These are phyloP conservation scores for Lithophane ornitopus DNA, from an alignment of 2,888 invertebrate genomes.

Conservation along the genomic window DNA sequence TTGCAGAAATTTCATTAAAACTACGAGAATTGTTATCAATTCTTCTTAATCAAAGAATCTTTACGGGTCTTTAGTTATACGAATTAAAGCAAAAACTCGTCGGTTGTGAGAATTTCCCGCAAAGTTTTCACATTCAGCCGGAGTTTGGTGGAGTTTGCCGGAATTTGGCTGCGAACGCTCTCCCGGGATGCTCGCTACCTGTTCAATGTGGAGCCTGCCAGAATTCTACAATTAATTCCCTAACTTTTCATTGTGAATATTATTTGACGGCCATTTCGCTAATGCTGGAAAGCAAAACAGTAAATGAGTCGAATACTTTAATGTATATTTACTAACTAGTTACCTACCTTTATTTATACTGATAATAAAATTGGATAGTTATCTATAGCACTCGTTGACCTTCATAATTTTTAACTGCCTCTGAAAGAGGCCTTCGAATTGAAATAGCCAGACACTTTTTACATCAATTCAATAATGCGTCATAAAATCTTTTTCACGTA, in stretches of 20 bases:
- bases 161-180: conserved; percentile 72
- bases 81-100: conserved; percentile 75
- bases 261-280: conserved; percentile 67
- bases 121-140: conserved; percentile 80
- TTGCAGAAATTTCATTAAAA: conserved; percentile 56
- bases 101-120: conserved; percentile 67
- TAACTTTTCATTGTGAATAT: conserved; percentile 76
- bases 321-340: not conserved
- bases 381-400: not conserved
- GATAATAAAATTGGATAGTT: not conserved
- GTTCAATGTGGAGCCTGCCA: conserved; percentile 70
- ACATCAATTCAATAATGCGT: conserved; percentile 25
- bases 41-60: conserved; percentile 65
- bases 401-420: conserved; percentile 31
- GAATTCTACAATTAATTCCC: conserved; percentile 79
- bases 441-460: conserved; percentile 12
- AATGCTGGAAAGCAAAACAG: conserved; percentile 48
- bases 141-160: conserved; percentile 75
- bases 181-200: conserved; percentile 73
- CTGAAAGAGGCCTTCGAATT: conserved; percentile 18
- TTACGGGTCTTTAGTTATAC: conserved; percentile 67
- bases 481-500: conserved; percentile 32
- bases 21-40: conserved; percentile 60
- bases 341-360: not conserved
- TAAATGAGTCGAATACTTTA: conserved; percentile 9